Evolutionary conservation across 1,140 invertebrate species (phyloP), one percentile per base, ranked within the genome.

Genomic region (Sminthurinus signatus): DNA sequence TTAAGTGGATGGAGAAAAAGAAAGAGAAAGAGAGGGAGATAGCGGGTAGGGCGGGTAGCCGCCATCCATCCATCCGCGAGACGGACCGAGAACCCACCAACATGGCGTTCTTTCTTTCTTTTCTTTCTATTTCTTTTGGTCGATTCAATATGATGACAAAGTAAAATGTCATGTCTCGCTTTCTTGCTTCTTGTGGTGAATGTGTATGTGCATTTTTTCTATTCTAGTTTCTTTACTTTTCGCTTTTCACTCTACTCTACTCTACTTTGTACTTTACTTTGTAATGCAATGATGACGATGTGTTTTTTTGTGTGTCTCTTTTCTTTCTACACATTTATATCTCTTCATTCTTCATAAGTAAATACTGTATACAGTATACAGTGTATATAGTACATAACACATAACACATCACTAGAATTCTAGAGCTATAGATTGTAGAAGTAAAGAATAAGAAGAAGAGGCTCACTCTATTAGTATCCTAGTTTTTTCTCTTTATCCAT

Each of bases 141-240:
- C 50, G 60, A 42, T 54, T 62, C 51, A 42, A 25, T 17, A 48
- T 60, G 59, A 60, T 62, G 60, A 54, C 60, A 62, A 62, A 62
- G 59, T 61, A 61, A 61, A 61, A 61, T 61, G 59, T 61, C 59
- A 61, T 54, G 51, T 54, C 51, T 50, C n/a, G n/a, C n/a, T n/a
- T n/a, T n/a, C n/a, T n/a, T 50, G 15, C 3, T 54, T 23, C 46
- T 48, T 48, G 8, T 54, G 51, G 25, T 54, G 8, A 3, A 54
- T 54, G 51, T 54, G n/a, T n/a, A n/a, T n/a, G n/a, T n/a, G n/a
- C n/a, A n/a, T n/a, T n/a, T n/a, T n/a, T n/a, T n/a, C n/a, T n/a
- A n/a, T n/a, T n/a, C n/a, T n/a, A n/a, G n/a, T n/a, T n/a, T n/a
- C n/a, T n/a, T n/a, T n/a, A n/a, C n/a, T n/a, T n/a, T n/a, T n/a